These are phyloP conservation scores for Brachyptera risi DNA, from an alignment of 2,888 invertebrate genomes.

Conservation along the genomic window DNA sequence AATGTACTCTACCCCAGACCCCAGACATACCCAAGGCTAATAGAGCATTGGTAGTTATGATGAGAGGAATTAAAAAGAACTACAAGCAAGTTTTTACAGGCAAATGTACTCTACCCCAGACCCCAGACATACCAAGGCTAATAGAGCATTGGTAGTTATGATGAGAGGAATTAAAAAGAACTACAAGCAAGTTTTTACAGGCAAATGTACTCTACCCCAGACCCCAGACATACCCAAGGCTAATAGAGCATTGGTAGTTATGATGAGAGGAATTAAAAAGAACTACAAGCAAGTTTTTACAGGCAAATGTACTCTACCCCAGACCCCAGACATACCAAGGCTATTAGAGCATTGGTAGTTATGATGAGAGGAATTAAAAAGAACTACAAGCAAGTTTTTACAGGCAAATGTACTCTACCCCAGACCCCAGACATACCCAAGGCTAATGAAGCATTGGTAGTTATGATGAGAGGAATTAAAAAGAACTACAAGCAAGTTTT, in stretches of 20 bases:
- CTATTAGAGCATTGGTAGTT: not conserved
- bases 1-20: no score
- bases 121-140: no score
- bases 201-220: no score
- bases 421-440: no score
- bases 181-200: conserved; percentile 14
- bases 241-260: not conserved
- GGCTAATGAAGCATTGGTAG: not conserved
- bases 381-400: conserved; percentile 16
- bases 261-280: conserved; percentile 17
- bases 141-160: conserved; percentile 8
- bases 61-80: conserved; percentile 17
- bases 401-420: no score
- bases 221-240: no score
- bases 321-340: no score
- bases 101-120: no score
- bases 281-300: conserved; percentile 17
- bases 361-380: conserved; percentile 19
- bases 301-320: no score
- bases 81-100: conserved; percentile 16
- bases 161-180: conserved; percentile 17
- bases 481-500: conserved; percentile 13
- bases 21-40: no score
- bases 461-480: conserved; percentile 20
- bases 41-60: conserved; percentile 7